These are phyloP conservation scores for Parapristionchus giblindavisi DNA, from an alignment of 2,888 invertebrate species.

Conservation along the genomic window DNA sequence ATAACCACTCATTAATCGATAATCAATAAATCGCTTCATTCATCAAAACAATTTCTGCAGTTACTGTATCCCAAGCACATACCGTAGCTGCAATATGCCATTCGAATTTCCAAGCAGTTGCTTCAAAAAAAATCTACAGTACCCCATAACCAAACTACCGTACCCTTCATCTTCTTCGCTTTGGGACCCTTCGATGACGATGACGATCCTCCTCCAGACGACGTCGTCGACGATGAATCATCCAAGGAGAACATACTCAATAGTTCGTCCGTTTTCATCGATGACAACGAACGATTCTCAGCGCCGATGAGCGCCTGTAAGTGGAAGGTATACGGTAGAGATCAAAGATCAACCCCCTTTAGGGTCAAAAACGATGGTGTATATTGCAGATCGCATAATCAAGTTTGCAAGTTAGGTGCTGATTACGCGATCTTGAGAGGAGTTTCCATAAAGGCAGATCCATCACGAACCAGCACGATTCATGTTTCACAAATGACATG, in stretches of 20 bases:
- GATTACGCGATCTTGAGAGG: too few relatives aligned
- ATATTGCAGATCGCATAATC: too few relatives aligned
- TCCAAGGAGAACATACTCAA: conserved; percentile 65
- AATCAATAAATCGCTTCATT: not conserved
- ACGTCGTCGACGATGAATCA: conserved; percentile 38
- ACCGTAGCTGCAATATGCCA: too few relatives aligned
- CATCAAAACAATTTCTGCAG: not conserved
- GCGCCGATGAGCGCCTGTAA: conserved; percentile 65
- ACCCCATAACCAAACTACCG: not conserved
- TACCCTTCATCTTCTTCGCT: conserved; percentile 37
- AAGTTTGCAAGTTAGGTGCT: too few relatives aligned
- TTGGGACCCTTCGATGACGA: conserved; percentile 22
- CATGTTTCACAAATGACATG: conserved; percentile 13
- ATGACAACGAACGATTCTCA: conserved; percentile 65
- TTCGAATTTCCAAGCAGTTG: too few relatives aligned
- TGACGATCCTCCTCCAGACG: conserved; percentile 5
- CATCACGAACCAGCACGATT: too few relatives aligned
- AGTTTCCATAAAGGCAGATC: too few relatives aligned
- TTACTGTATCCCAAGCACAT: too few relatives aligned
- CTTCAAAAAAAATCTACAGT: too few relatives aligned
- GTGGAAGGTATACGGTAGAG: too few relatives aligned
- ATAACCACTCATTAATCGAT: not conserved
- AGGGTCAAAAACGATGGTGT: too few relatives aligned
- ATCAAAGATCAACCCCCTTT: too few relatives aligned
- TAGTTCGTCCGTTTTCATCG: conserved; percentile 68